Percentiles rank a stretch among this genome's conserved stretches.
These are phyloP conservation scores for Urocyon cinereoargenteus DNA, from an alignment of 2,797 vertebrate genomes.

Conservation along the genomic window DNA sequence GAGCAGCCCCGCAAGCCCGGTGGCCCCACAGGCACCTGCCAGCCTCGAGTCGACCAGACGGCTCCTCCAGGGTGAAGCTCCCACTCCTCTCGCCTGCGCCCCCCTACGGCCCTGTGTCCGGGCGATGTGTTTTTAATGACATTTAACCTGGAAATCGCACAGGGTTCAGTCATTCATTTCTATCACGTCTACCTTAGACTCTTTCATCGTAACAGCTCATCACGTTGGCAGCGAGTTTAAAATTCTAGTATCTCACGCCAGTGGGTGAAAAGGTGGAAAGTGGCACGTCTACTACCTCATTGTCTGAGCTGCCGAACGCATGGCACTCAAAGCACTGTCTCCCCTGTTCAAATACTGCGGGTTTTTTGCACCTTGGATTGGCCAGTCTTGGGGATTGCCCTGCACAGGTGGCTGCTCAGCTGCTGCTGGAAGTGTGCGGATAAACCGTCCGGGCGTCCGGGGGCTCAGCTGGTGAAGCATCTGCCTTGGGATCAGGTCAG, in stretches of 20 bases:
- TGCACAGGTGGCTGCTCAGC: neutral
- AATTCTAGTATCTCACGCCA: neutral
- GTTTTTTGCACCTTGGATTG: neutral
- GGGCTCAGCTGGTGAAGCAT: too few species aligned
- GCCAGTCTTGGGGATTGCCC: accelerated
- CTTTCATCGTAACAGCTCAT: neutral
- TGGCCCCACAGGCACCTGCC: accelerated
- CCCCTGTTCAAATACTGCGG: neutral
- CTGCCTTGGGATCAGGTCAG: too few species aligned
- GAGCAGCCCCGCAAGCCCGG: accelerated
- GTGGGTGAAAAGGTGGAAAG: neutral
- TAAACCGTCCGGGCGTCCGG: neutral
- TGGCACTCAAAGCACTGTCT: neutral
- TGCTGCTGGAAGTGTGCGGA: too few species aligned
- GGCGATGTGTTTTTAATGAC: neutral
- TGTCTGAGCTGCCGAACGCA: neutral
- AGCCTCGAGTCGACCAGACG: accelerated
- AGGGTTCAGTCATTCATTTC: neutral
- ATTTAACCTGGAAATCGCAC: neutral
- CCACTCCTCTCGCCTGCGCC: accelerated
- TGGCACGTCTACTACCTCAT: neutral
- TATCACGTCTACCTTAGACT: slow-evolving; percentile 20
- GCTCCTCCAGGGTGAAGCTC: accelerated
- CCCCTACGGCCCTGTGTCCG: accelerated
- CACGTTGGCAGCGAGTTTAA: neutral